Conservation (phyloP, 2,797 vertebrate species). For the Aselliscus stoliczkanus region DNA sequence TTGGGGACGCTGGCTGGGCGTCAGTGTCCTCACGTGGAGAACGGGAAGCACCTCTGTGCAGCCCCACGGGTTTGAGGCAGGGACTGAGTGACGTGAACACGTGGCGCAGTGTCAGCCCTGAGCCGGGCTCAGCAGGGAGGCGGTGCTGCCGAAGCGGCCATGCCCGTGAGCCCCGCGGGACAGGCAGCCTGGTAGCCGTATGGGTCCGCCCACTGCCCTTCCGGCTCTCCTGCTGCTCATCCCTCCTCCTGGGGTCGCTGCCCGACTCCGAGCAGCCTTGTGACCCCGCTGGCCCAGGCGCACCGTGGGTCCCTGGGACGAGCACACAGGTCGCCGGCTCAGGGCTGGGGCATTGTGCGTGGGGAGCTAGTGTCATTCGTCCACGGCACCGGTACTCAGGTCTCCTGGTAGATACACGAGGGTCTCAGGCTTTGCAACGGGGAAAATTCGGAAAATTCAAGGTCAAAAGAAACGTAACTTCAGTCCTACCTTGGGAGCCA, state of each 20-base stretch:
- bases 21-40: fast-evolving
- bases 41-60: background rate
- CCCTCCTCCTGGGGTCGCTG: background rate
- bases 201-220: background rate
- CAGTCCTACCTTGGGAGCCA: constrained; percentile 44
- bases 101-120: background rate
- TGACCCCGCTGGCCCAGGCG: too few relatives aligned
- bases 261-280: background rate
- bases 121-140: background rate
- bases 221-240: background rate
- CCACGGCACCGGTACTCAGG: background rate
- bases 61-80: background rate
- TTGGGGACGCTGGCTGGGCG: background rate
- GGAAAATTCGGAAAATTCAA: constrained; percentile 53
- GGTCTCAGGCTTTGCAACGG: background rate
- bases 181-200: background rate
- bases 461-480: constrained; percentile 56
- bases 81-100: background rate
- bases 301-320: too few relatives aligned
- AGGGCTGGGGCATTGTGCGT: too few relatives aligned
- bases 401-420: background rate
- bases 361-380: too few relatives aligned
- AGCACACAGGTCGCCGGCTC: too few relatives aligned
- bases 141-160: fast-evolving
- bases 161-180: fast-evolving